Base-by-base conservation (phyloP, 2,797 vertebrate species). In the Artibeus jamaicensis region DNA sequence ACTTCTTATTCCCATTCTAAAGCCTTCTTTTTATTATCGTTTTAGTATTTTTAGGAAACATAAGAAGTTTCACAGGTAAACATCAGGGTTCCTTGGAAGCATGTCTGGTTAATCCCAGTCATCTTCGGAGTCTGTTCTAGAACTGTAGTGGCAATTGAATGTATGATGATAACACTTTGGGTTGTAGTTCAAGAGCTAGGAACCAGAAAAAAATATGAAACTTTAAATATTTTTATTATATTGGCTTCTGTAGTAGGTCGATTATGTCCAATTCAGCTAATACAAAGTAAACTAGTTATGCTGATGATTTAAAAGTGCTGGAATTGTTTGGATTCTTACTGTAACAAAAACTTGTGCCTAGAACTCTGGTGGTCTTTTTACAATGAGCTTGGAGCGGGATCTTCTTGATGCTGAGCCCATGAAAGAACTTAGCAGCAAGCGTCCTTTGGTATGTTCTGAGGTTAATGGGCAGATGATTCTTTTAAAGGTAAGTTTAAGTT, bases 331-430 rank as follows among this genome's bases (percentile, higher is more conserved):
- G 10, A 57, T 74, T 86, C 46, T 85, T 89, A 79, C 32, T 96
- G 19, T 92, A 78, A 87, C 42, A 95, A 94, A 96, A 96, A 93
- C 42, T 86, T 89, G 6, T 97, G 42, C 94, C 77, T 97, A 99
- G 99, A 98, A 97, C 90, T 99, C 98, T 37, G 98, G 97, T 22
- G 99, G 99, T 65, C 98, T 99, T 88, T 94, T 99, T 92, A 97
- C 98, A 26, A 88, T 94, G 93, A 99, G 98, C 95, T 97, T 99
- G 97, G 99, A 99, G 87, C 97, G 98, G 93, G 98, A 99, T 83
- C 97, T 99, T 95, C 98, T 99, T 97, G 99, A 99, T 82, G 98
- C 98, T 46, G 98, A 99, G 86, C 99, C 99, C 57, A 97, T 99
- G 98, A 99, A 98, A 89, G 98, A 99, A 78, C 98, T 99, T 87